These are phyloP conservation scores for Gasterosteus aculeatus DNA, from an alignment of 2,113 vertebrate genomes.

Conservation along the genomic window DNA sequence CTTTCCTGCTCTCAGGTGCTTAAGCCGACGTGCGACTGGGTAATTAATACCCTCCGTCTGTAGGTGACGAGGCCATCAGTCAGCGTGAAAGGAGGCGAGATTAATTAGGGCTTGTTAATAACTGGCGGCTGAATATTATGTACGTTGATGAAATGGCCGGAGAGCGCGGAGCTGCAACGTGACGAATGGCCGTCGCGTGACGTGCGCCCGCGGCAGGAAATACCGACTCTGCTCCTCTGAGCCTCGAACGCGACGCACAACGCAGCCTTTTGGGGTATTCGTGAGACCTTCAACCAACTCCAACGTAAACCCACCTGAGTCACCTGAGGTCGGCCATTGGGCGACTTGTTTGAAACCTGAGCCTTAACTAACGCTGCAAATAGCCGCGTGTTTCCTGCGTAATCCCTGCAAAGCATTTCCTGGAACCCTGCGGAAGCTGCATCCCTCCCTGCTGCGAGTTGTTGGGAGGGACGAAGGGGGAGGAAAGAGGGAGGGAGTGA, in stretches of 20 bases:
- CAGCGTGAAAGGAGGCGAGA: conserved; percentile 55
- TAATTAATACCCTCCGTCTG: conserved; percentile 73
- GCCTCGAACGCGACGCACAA: neutral
- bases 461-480: conserved; percentile 4
- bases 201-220: neutral
- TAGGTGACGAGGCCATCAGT: conserved; percentile 62
- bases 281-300: neutral
- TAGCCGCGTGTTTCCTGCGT: conserved; percentile 36
- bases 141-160: conserved; percentile 63
- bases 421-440: conserved; percentile 39
- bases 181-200: conserved; percentile 49
- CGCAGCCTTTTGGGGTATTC: neutral
- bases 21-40: conserved; percentile 51
- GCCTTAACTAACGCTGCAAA: conserved; percentile 38
- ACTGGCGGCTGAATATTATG: conserved; percentile 56
- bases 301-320: neutral
- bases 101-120: conserved; percentile 68
- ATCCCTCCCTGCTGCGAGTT: conserved; percentile 22
- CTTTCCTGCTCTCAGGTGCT: conserved; percentile 63
- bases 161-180: conserved; percentile 34
- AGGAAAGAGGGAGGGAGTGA: conserved; percentile 26
- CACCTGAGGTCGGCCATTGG: too few species aligned
- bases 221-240: neutral
- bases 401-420: conserved; percentile 30
- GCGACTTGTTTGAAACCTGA: conserved; percentile 28